These are phyloP conservation scores for Salarias fasciatus DNA, from an alignment of 2,797 vertebrate genomes.

Conservation along the genomic window DNA sequence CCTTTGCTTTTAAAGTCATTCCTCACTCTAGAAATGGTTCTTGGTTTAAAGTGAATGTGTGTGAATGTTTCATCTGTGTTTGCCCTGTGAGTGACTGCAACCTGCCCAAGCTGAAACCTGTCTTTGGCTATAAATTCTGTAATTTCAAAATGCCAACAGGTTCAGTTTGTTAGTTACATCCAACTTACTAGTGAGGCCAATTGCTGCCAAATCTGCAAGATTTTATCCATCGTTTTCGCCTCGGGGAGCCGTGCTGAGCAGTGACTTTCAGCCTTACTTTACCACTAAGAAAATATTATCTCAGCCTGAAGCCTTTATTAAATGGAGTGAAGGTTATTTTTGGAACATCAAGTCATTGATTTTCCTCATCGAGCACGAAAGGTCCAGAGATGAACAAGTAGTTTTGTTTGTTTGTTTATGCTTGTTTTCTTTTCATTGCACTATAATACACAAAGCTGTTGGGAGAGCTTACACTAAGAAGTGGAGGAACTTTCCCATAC, in stretches of 20 bases:
- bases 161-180: not conserved
- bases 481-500: not conserved
- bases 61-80: too few relatives aligned
- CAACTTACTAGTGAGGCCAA: not conserved
- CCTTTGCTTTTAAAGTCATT: too few relatives aligned
- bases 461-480: not conserved
- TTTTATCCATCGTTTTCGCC: conserved; percentile 13
- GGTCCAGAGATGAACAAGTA: conserved; percentile 13
- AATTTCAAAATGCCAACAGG: not conserved
- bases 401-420: too few relatives aligned
- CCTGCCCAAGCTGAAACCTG: too few relatives aligned
- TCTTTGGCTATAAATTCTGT: not conserved
- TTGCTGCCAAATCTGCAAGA: not conserved
- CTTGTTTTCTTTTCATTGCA: too few relatives aligned
- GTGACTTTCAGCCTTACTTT: conserved; percentile 7
- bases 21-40: too few relatives aligned
- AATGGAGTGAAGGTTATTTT: conserved; percentile 1
- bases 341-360: conserved; percentile 12
- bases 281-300: conserved; percentile 3
- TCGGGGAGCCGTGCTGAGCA: not conserved
- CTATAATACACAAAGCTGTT: conserved; percentile 3
- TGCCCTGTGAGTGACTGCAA: too few relatives aligned
- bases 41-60: too few relatives aligned
- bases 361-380: conserved; percentile 10
- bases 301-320: conserved; percentile 1